Base-by-base conservation (phyloP, 1,140 invertebrate species). In the Aphelenchoides fujianensis region DNA sequence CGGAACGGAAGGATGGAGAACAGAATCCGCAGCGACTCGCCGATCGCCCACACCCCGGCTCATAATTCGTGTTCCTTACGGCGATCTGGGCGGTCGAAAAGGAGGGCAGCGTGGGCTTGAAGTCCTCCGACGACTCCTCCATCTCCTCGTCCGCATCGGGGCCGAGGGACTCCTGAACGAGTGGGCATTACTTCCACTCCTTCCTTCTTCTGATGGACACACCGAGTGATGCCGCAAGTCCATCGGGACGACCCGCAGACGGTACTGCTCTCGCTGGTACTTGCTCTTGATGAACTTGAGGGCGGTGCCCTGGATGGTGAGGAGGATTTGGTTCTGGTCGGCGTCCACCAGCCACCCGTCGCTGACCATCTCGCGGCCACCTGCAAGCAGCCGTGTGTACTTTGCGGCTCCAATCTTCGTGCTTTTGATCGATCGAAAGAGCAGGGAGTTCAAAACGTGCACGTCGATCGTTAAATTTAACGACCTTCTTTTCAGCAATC, bases 271-370 rank as follows among this genome's bases (percentile, higher is more conserved):
- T 1, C 71, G 32, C 0, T 70, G 69, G 62, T 81, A 74, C 16
- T 74, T 62, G 9, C 61, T 64, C 64, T 83, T 83, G 68, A 81
- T 84, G 64, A 84, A 83, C 64, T 84, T 83, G 5, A 83, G 35
- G 3, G 82, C 78, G 32, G 63, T 71, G 7, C 82, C 82, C 36
- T 82, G 70, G 37, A 83, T 41, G 7, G 70, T 72, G n/a, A 83
- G 48, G 12, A 77, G 54, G 62, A 83, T 84, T 48, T 84, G 72
- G 67, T 82, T 79, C 32, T 82, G 74, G 34, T 80, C 78, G 9
- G 72, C 71, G 34, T 74, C 59, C 16, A 72, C 34, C 2, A 84
- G 66, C 83, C 83, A 83, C 36, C 82, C 81, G 37, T 84, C 74
- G 35, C 74, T 80, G 3, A 82, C 52, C 48, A 80, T 71, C 23